Conservation (phyloP, 2,113 vertebrate genomes). For the Grammomys surdaster region DNA sequence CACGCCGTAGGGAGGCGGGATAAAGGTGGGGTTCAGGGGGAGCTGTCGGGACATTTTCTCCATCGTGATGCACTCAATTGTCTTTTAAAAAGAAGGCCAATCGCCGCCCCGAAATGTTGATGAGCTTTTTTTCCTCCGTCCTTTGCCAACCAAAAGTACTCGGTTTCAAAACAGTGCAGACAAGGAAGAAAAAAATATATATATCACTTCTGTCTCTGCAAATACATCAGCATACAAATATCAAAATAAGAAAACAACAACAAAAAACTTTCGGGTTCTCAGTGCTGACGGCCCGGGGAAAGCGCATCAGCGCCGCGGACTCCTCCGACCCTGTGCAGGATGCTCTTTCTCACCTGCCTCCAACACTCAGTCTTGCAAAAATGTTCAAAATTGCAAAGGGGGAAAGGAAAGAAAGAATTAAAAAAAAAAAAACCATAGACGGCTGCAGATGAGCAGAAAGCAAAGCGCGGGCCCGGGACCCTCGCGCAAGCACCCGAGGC, state of each 20-base stretch:
- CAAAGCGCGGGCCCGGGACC: neutral
- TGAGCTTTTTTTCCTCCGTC: conserved; percentile 60
- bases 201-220: conserved; percentile 69
- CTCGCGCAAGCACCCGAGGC: conserved; percentile 33
- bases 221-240: conserved; percentile 68
- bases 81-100: conserved; percentile 44
- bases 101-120: conserved; percentile 58
- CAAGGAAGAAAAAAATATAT: conserved; percentile 1
- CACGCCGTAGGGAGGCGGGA: conserved; percentile 96
- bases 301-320: conserved; percentile 56
- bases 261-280: conserved; percentile 39
- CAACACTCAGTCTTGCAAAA: conserved; percentile 58
- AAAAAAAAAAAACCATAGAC: neutral
- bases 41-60: conserved; percentile 96
- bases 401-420: neutral
- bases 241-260: conserved; percentile 18
- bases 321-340: conserved; percentile 58
- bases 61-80: conserved; percentile 81
- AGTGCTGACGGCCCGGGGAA: conserved; percentile 25
- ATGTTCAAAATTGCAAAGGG: conserved; percentile 65
- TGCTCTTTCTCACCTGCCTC: conserved; percentile 71
- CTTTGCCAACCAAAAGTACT: conserved; percentile 66
- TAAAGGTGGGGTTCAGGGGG: conserved; percentile 92
- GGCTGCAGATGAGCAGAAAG: conserved; percentile 35
- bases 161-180: conserved; percentile 65